Evolutionary conservation across 2,888 invertebrate genomes (phyloP).

Genomic region (Cephus runcator): DNA sequence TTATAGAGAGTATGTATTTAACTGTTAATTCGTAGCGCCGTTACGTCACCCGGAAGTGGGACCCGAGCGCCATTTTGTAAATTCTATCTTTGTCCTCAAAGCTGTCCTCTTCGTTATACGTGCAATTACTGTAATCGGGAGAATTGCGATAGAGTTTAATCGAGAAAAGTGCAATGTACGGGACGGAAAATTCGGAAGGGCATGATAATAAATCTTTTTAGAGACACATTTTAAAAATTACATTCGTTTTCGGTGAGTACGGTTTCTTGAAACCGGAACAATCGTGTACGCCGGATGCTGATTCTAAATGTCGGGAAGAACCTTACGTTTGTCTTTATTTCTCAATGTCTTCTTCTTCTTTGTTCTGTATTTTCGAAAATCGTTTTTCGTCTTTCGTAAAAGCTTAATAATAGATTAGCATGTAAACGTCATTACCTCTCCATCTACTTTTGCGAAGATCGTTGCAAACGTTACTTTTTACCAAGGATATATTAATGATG

Average conservation of each 20-base stretch:
- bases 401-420: background rate
- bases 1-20: slow-evolving; percentile 32
- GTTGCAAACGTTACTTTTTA: background rate
- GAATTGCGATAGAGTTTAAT: no score
- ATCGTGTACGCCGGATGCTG: background rate
- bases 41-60: background rate
- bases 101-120: background rate
- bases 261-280: no score
- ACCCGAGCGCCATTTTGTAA: background rate
- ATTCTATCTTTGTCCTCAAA: background rate
- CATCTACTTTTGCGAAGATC: background rate
- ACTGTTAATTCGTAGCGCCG: background rate
- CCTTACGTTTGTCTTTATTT: background rate
- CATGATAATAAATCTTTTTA: background rate
- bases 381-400: background rate
- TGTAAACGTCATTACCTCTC: background rate
- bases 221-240: background rate
- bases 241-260: background rate
- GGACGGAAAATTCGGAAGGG: background rate
- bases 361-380: background rate
- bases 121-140: background rate
- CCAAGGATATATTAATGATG: background rate
- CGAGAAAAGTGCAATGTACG: background rate
- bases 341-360: background rate
- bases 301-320: background rate